Evolutionary conservation across 1,140 invertebrate species (phyloP), one percentile per base, ranked within the genome.

Genomic region (Danaus plexippus): DNA sequence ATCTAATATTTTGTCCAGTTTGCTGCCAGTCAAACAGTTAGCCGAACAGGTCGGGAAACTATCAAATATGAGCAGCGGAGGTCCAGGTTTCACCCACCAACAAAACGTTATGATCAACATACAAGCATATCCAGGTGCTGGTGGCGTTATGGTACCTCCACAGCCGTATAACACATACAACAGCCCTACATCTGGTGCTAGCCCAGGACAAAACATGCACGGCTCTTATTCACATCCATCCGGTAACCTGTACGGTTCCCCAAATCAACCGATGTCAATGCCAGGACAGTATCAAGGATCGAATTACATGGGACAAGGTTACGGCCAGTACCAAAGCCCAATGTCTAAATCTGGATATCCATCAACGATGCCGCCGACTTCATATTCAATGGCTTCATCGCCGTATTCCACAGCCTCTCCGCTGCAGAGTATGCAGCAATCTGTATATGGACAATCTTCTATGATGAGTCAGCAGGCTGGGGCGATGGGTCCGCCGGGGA

Each of bases 71-170:
- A 67, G 71, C 11, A 69, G 68, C 32, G 64, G 66, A 53, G 67
- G 70, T 6, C 40, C 81, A 12, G 77, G 76, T 9, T 87, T 84
- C 51, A 86, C 85, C 1, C 87, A 88, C 57, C 87, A 88, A 59
- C 87, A 88, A 66, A 88, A 88, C 59, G 86, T 88, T 7, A 87
- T 86, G 81, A 87, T 88, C 13, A 88, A 88, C 61, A 87, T 88
- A 13, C 87, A 88, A 68, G 83, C 85, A 10, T 88, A 87, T 57
- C 85, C 85, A 9, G 84, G 84, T 6, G 69, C 57, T 4, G 72
- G 76, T n/a, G 77, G 75, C 0, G 68, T 76, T 42, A 76, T 81
- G 71, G 71, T 67, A 42, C 73, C 73, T 9, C 71, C 74, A 7
- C 75, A 76, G 41, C 59, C 71, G 8, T 80, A 80, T 50, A 76